Conservation (phyloP, 2,888 invertebrate species). For the Eupithecia subfuscata region DNA sequence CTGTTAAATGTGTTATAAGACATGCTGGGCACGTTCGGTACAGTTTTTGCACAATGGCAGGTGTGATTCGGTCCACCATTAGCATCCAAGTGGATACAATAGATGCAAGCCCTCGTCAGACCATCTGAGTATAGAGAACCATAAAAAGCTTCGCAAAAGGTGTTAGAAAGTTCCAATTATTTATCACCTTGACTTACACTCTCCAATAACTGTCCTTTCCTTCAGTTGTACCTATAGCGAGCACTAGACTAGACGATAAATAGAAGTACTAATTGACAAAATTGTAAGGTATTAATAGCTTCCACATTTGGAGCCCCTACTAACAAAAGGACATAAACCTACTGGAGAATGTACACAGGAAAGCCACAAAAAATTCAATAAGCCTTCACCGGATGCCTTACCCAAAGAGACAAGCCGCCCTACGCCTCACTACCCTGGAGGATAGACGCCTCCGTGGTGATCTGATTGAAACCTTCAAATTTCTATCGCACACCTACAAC, state of each 20-base stretch:
- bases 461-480: too few species aligned
- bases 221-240: not conserved
- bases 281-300: not conserved
- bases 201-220: not conserved
- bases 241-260: too few species aligned
- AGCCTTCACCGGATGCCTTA: too few species aligned
- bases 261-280: not conserved
- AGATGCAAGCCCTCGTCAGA: constrained; percentile 49
- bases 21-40: constrained; percentile 56
- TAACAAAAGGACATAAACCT: too few species aligned
- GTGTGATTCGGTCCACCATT: constrained; percentile 61
- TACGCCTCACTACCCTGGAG: too few species aligned
- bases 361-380: too few species aligned
- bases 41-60: constrained; percentile 63
- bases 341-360: too few species aligned
- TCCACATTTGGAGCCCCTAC: too few species aligned
- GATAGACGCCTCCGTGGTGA: too few species aligned
- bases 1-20: constrained; percentile 38
- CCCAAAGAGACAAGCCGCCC: too few species aligned
- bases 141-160: constrained; percentile 11
- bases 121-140: constrained; percentile 11
- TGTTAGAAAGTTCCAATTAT: constrained; percentile 1
- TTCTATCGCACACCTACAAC: too few species aligned
- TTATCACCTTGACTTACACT: not conserved
- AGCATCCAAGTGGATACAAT: constrained; percentile 56